Conservation (phyloP, 2,797 vertebrate genomes). For the Otolemur crassicaudatus region DNA sequence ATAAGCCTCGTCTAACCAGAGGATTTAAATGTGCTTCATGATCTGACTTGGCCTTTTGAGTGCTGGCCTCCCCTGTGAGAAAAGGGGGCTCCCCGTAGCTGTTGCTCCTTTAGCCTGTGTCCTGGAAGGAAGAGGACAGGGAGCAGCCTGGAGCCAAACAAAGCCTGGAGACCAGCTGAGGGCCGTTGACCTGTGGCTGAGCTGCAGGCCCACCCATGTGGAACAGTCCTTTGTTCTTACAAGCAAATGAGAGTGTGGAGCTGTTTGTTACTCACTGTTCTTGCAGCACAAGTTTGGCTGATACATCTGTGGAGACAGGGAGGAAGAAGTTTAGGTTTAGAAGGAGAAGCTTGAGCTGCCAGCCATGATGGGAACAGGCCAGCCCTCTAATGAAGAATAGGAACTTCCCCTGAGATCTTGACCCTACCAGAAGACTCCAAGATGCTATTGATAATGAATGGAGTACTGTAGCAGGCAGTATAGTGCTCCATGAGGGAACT, state of each 20-base stretch:
- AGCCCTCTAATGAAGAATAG: neutral
- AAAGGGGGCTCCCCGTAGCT: neutral
- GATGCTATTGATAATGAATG: neutral
- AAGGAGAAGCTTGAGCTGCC: neutral
- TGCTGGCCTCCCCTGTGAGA: neutral
- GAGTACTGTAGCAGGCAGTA: neutral
- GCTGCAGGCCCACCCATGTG: no score
- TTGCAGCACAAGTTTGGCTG: neutral
- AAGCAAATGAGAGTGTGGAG: neutral
- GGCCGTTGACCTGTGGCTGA: neutral
- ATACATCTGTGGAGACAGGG: neutral
- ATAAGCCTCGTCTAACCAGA: neutral
- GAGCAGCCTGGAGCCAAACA: neutral
- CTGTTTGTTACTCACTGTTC: neutral
- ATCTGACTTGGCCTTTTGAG: neutral
- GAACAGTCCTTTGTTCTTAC: neutral
- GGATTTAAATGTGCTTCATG: neutral
- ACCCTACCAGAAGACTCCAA: neutral
- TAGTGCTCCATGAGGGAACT: neutral
- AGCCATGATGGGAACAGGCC: neutral
- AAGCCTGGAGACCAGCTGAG: neutral
- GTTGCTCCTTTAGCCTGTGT: neutral
- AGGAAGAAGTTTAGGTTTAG: neutral
- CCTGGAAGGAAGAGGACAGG: neutral
- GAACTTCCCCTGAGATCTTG: neutral